Conservation (phyloP, 2,113 vertebrate species). For the Mastomys coucha region DNA sequence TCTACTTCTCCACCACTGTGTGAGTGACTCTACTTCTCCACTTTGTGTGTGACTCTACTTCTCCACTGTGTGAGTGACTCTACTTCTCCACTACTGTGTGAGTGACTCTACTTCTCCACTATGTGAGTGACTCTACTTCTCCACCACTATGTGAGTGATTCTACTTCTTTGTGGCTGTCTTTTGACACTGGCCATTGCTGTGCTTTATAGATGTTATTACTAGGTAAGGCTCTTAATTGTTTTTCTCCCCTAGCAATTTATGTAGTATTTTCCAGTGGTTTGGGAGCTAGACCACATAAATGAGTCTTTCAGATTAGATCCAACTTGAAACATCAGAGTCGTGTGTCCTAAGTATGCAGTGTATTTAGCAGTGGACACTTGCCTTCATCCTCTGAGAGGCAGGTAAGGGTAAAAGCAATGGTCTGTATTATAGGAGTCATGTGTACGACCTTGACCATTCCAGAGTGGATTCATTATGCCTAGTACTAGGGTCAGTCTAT, state of each 20-base stretch:
- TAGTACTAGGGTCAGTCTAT: not conserved
- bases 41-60: no score
- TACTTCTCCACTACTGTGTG: no score
- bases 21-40: no score
- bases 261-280: not conserved
- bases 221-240: not conserved
- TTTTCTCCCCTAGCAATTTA: not conserved
- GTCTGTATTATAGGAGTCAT: not conserved
- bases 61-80: no score
- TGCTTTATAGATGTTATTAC: no score
- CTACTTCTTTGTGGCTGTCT: not conserved
- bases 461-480: not conserved
- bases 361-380: not conserved
- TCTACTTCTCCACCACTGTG: accelerated
- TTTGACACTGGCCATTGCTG: not conserved
- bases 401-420: no score
- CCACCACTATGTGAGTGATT: not conserved
- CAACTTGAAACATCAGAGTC: not conserved
- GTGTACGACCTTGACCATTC: not conserved
- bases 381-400: not conserved
- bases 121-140: no score
- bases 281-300: not conserved
- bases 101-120: no score
- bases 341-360: not conserved
- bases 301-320: not conserved